Base-by-base conservation (phyloP, 2,797 vertebrate genomes). In the Acanthornis magna region DNA sequence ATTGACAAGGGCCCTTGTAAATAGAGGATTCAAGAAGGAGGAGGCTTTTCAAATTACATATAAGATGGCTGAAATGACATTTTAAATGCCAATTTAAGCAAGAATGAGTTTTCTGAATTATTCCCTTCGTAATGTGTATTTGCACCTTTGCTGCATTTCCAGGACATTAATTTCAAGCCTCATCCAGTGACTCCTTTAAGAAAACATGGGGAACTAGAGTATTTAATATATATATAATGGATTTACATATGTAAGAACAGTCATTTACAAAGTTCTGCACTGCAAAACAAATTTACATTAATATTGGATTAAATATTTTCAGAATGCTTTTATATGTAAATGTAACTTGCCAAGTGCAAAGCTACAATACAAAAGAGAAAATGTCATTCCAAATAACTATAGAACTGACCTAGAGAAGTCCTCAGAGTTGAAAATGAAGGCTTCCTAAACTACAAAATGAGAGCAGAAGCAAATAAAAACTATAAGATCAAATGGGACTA, bases 271-370 rank as follows among this genome's bases (percentile, higher is more conserved):
- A 89, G 54, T 75, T 93, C 38, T 88, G 65, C 77, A 74, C 7
- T 81, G 47, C 62, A 84, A 58, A 94, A 94, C 73, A 96, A 89
- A 86, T 88, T 68, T 85, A 60, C 48, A 57, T 91, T 94, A 82
- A 88, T 93, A 61, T 73, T 92, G 90, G 51, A 76, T 79, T 91
- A 94, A 96, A 83, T 93, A 16, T 54, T 93, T 94, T 27, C 54
- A 90, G 38, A 80, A 91, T 72, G 50, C 14, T 93, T 95, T 94
- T 57, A 67, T 88, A 71, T 87, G 88, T 82, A 96, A 95, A 94
- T 93, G 85, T 51, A 91, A 54, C 83, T 89, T 38, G 5, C 57
- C 79, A 94, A 90, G 50, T 70, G 30, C 20, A 92, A 23, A 84
- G 50, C 66, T 78, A 70, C 30, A 72, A 80, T 38, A 63, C 32